Evolutionary conservation across 1,140 invertebrate species (phyloP).

Genomic region (Monomorium pharaonis): DNA sequence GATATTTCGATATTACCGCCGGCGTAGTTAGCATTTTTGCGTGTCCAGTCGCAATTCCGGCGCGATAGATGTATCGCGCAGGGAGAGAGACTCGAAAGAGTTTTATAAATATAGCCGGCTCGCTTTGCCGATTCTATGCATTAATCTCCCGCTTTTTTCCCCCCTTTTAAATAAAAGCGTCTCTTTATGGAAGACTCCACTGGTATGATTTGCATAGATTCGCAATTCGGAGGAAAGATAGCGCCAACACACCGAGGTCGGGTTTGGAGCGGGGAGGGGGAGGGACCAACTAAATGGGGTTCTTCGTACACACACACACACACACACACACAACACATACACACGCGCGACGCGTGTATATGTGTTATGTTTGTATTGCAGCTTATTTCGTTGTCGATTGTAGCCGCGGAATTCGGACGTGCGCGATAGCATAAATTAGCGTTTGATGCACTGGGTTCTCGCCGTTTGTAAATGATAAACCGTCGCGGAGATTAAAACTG

Average conservation of each 20-base stretch:
- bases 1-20: constrained; percentile 8
- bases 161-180: constrained; percentile 41
- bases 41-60: constrained; percentile 34
- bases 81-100: constrained; percentile 28
- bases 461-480: constrained; percentile 52
- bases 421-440: constrained; percentile 56
- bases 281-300: constrained; percentile 11
- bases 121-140: constrained; percentile 33
- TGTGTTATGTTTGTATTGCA: constrained; percentile 10
- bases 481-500: constrained; percentile 55
- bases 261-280: background rate
- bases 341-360: background rate
- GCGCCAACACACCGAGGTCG: constrained; percentile 12
- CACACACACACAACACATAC: background rate
- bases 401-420: constrained; percentile 46
- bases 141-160: constrained; percentile 30
- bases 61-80: constrained; percentile 29
- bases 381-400: constrained; percentile 50
- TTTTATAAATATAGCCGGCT: constrained; percentile 23
- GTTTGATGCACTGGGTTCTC: constrained; percentile 47
- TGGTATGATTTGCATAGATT: constrained; percentile 56
- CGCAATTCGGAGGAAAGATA: constrained; percentile 55
- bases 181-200: constrained; percentile 48
- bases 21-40: constrained; percentile 42
- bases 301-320: background rate